Evolutionary conservation across 2,113 vertebrate species (phyloP).

Genomic region (Vidua macroura): DNA sequence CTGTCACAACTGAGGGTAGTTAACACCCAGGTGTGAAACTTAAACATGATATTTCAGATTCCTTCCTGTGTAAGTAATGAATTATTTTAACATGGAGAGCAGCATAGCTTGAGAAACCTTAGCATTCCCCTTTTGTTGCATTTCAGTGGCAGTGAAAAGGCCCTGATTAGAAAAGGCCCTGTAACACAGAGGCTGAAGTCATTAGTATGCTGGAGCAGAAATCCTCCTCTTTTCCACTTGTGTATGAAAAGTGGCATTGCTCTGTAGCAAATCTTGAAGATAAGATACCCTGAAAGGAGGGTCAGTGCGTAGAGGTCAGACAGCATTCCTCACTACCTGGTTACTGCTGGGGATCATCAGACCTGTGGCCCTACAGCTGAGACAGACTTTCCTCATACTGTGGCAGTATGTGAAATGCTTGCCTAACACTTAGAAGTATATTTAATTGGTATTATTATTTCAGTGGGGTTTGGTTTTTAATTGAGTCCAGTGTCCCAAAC

Average conservation of each 20-base stretch:
- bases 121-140: background rate
- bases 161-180: background rate
- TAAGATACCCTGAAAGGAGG: background rate
- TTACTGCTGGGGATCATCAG: background rate
- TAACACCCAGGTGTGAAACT: constrained; percentile 15
- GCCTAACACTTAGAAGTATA: background rate
- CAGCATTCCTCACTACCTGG: background rate
- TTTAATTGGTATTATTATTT: background rate
- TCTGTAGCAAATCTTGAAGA: background rate
- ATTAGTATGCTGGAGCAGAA: background rate
- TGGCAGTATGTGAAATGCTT: background rate
- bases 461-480: background rate
- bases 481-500: background rate
- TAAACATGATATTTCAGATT: constrained; percentile 1
- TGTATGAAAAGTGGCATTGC: background rate
- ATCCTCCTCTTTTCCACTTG: background rate
- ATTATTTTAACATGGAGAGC: background rate
- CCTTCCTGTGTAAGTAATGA: background rate
- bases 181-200: background rate
- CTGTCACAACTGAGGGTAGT: background rate
- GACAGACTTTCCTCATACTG: background rate
- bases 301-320: background rate
- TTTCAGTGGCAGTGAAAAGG: background rate
- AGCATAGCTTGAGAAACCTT: background rate
- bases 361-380: background rate